These are phyloP conservation scores for Cetoscarus ocellatus DNA, from an alignment of 2,797 vertebrate genomes.

Conservation along the genomic window DNA sequence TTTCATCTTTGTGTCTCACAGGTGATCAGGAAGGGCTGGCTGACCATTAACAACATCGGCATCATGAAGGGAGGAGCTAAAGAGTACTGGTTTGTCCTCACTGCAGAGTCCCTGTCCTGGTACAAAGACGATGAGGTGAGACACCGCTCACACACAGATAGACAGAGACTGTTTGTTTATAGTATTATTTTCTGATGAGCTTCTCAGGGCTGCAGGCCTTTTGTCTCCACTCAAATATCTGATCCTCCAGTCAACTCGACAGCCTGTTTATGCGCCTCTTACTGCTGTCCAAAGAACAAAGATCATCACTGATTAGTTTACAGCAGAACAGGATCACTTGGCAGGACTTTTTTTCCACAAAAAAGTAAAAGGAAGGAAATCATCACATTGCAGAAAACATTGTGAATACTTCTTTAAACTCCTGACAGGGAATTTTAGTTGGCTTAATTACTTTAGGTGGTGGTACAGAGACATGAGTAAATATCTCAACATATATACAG, in stretches of 20 bases:
- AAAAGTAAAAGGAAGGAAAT: no score
- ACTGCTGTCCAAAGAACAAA: not conserved
- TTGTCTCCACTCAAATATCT: not conserved
- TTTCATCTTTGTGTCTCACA: conserved; percentile 63
- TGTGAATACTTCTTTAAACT: no score
- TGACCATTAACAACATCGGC: conserved; percentile 98
- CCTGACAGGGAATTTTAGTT: no score
- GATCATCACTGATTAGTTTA: not conserved
- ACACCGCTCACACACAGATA: not conserved
- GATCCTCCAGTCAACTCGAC: not conserved
- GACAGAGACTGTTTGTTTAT: not conserved
- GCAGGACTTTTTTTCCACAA: not conserved
- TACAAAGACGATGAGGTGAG: conserved; percentile 98
- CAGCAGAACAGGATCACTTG: not conserved
- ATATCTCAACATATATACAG: no score
- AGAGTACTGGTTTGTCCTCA: conserved; percentile 98
- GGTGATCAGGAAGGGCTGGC: conserved; percentile 98
- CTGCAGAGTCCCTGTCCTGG: conserved; percentile 97
- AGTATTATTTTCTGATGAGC: not conserved
- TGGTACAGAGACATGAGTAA: no score
- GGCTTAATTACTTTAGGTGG: no score
- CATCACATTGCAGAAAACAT: no score
- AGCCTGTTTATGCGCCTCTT: conserved; percentile 4
- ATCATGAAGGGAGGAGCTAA: conserved; percentile 99
- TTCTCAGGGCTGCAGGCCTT: not conserved